Base-by-base conservation (phyloP, 2,113 vertebrate species). In the Crotalus horridus region DNA sequence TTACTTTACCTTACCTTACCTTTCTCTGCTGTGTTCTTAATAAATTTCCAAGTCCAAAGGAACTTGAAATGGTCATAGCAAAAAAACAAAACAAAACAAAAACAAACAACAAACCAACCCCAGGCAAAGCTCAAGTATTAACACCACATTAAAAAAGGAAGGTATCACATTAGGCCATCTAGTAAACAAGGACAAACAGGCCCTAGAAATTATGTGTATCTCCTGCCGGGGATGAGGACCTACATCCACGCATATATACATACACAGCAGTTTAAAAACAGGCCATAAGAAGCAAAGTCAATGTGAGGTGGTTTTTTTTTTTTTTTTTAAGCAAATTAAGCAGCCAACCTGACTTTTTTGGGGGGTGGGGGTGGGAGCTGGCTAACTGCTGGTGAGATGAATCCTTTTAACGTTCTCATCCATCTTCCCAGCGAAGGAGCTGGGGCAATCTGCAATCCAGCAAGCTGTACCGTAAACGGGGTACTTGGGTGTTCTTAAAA, bases 401-500 rank as follows among this genome's bases (percentile, higher is more conserved):
- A 48, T 94, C 94, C 91, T 95, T 95, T 96, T 59, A 93, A 94
- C 94, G 93, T 89, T 85, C 92, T n/a, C 94, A 96, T 96, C 94
- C 94, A 96, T 96, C 96, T 96, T 95, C 93, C 59, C 56, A 85
- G 95, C 92, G 93, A 94, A 96, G 95, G 92, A 92, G 92, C 89
- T 93, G 94, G 96, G 95, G 95, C 96, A 96, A 85, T 0, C 20
- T 95, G 95, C 94, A 96, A 96, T 97, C n/a, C 97, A 96, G 96
- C 96, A 97, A 96, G 96, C 94, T 88, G 26, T 85, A 94, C 2
- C 2, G 15, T 89, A n/a, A 95, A 93, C 93, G 21, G 85, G 94
- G 95, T 93, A 81, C 94, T 95, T 91, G 94, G 94, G 93, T 94
- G 93, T 94, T 95, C 97, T 96, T 97, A 96, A 97, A 97, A 97